Conservation (phyloP, 2,113 vertebrate genomes). For the Thamnaconus septentrionalis region DNA sequence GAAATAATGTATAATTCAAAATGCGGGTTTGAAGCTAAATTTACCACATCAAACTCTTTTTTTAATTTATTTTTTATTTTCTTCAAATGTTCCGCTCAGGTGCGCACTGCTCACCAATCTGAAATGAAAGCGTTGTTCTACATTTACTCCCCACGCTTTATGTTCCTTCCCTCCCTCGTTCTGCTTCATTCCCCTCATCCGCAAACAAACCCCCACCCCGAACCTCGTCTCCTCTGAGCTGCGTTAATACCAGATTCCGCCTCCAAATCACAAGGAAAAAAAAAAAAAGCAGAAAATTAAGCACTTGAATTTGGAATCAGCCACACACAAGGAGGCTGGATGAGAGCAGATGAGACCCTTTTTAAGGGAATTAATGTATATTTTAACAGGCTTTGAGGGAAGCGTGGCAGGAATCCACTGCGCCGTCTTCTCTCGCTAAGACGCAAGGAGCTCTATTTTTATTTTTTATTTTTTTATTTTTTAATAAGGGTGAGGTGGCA, state of each 20-base stretch:
- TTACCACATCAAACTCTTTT: no score
- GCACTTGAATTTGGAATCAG: constrained; percentile 45
- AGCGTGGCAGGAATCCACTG: neutral
- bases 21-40: no score
- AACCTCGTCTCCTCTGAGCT: neutral
- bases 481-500: neutral
- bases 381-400: constrained; percentile 12
- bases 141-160: no score
- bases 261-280: constrained; percentile 22
- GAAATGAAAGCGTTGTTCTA: neutral
- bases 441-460: neutral
- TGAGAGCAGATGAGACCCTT: neutral
- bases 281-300: constrained; percentile 57
- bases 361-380: constrained; percentile 13
- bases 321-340: constrained; percentile 28
- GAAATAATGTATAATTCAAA: no score
- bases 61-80: no score
- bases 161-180: neutral
- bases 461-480: neutral
- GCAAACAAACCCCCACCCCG: neutral
- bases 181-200: neutral
- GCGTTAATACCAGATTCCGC: constrained; percentile 30
- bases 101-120: no score
- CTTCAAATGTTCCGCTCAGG: no score
- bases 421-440: neutral